These are phyloP conservation scores for Panurus biarmicus DNA, from an alignment of 2,113 vertebrate species.

Conservation along the genomic window DNA sequence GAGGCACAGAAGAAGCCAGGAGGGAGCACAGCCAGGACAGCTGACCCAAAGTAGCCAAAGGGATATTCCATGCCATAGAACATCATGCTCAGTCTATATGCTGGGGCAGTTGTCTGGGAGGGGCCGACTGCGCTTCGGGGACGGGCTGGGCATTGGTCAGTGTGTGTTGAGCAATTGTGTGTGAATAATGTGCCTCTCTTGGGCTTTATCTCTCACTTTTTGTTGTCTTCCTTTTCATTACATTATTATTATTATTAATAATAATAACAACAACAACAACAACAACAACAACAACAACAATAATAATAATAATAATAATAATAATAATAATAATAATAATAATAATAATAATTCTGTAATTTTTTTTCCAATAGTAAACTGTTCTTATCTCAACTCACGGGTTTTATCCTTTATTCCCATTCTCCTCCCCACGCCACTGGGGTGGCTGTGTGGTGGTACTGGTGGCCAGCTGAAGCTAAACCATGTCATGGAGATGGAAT, in stretches of 20 bases:
- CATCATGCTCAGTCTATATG: background rate
- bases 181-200: background rate
- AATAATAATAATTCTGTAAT: too few relatives aligned
- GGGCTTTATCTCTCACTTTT: background rate
- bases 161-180: background rate
- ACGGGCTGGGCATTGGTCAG: background rate
- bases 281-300: too few relatives aligned
- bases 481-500: background rate
- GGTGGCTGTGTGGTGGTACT: background rate
- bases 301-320: too few relatives aligned
- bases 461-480: background rate
- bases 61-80: background rate
- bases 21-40: background rate
- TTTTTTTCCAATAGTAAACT: background rate
- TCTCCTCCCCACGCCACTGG: background rate
- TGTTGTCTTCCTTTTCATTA: background rate
- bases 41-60: background rate
- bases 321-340: too few relatives aligned
- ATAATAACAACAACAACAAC: too few relatives aligned
- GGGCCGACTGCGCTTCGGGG: accelerated
- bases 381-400: background rate
- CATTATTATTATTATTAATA: background rate
- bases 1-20: background rate
- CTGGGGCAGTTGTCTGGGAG: background rate
- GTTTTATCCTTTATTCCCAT: background rate